Evolutionary conservation across 2,797 vertebrate species (phyloP).

Genomic region (Rhinella marina): DNA sequence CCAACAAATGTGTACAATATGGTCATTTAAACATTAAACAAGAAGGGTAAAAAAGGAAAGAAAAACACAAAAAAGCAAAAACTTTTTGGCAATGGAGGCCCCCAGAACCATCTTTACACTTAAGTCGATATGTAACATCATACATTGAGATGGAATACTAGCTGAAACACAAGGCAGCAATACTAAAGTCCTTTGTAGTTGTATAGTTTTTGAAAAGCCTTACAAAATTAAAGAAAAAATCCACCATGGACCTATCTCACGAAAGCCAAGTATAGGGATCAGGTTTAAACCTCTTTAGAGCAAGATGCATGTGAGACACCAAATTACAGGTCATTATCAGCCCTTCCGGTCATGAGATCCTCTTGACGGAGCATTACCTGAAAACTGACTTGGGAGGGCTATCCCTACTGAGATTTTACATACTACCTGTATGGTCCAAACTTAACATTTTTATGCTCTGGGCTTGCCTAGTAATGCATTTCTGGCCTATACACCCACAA

Average conservation of each 20-base stretch:
- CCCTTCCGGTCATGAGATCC: background rate
- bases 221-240: conserved; percentile 49
- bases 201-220: conserved; percentile 38
- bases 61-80: background rate
- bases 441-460: conserved; percentile 59
- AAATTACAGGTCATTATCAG: background rate
- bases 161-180: conserved; percentile 35
- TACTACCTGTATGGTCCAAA: conserved; percentile 44
- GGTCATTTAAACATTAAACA: conserved; percentile 41
- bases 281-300: conserved; percentile 25
- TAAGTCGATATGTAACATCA: conserved; percentile 40
- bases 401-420: conserved; percentile 10
- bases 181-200: conserved; percentile 45
- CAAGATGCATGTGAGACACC: background rate
- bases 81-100: conserved; percentile 46
- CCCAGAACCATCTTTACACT: conserved; percentile 31
- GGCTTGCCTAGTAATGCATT: conserved; percentile 60
- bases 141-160: conserved; percentile 36
- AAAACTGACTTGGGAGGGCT: conserved; percentile 24
- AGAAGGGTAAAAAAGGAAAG: background rate
- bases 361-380: conserved; percentile 28
- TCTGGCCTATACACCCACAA: conserved; percentile 40
- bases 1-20: conserved; percentile 23
- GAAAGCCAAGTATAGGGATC: background rate
- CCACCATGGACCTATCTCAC: conserved; percentile 38